A percentile compares a stretch with the other conserved stretches of the same genome.
Conservation (phyloP, 2,797 vertebrate genomes). For the Champsocephalus gunnari region DNA sequence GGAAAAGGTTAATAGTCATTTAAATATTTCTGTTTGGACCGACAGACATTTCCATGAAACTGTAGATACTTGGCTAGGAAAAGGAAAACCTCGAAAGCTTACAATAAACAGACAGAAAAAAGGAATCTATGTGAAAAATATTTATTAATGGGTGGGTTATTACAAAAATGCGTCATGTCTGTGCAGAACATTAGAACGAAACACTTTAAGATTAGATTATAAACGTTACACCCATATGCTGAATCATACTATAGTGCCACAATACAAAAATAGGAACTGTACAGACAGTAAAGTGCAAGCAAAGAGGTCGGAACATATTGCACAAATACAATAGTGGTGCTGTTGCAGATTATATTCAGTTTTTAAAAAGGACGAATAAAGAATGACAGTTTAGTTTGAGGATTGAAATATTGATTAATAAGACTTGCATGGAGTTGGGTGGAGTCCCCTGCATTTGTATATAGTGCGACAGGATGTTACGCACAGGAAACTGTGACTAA, state of each 20-base stretch:
- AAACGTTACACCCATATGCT: slow-evolving; percentile 27
- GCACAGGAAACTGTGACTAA: slow-evolving; percentile 19
- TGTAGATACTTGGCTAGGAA: too few species aligned
- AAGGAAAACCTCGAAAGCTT: neutral
- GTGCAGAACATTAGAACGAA: slow-evolving; percentile 22
- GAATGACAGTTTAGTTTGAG: neutral
- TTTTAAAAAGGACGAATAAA: neutral
- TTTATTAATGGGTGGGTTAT: slow-evolving; percentile 45
- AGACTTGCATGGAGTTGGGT: neutral
- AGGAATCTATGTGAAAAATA: slow-evolving; percentile 38
- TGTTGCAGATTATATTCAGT: neutral
- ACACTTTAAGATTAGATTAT: slow-evolving; percentile 16
- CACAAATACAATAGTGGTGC: slow-evolving; percentile 13
- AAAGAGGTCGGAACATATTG: slow-evolving; percentile 30
- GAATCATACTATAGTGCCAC: slow-evolving; percentile 4
- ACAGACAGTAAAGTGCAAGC: slow-evolving; percentile 43
- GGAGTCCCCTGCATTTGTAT: neutral
- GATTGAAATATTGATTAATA: neutral
- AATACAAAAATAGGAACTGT: slow-evolving; percentile 2
- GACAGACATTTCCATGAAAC: too few species aligned
- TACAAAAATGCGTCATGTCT: slow-evolving; percentile 13
- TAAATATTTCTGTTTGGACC: too few species aligned
- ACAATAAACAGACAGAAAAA: neutral
- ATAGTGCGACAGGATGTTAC: slow-evolving; percentile 19
- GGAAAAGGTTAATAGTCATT: too few species aligned